A percentile compares a stretch with the other conserved stretches of the same genome.
Conservation (phyloP, 1,140 invertebrate species). For the Eriocheir sinensis region DNA sequence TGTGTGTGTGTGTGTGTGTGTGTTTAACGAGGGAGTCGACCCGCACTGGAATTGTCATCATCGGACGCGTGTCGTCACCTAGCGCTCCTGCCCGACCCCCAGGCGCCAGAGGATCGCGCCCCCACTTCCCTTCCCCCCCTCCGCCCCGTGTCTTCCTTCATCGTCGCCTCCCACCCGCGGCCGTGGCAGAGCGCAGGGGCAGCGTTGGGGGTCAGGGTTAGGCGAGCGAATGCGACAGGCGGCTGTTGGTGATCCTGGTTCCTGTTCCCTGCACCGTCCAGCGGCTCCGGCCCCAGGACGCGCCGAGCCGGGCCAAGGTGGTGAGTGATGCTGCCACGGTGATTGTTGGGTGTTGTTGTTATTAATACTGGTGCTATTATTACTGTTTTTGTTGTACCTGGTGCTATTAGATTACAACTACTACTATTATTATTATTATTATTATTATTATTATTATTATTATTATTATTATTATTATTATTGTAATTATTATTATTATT, state of each 20-base stretch:
- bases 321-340: too few species aligned
- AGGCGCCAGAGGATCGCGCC: not conserved
- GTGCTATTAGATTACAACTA: not conserved
- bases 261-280: not conserved
- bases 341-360: not conserved
- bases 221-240: not conserved
- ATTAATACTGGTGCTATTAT: not conserved
- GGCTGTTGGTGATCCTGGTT: not conserved
- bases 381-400: not conserved
- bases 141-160: not conserved
- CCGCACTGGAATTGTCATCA: conserved; percentile 21
- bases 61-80: conserved; percentile 19
- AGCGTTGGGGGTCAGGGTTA: not conserved
- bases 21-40: not conserved
- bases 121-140: too few species aligned
- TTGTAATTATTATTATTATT: too few species aligned
- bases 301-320: too few species aligned
- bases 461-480: too few species aligned
- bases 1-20: not conserved
- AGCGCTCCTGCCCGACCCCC: not conserved
- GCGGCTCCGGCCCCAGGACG: too few species aligned
- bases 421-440: not conserved
- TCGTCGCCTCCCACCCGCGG: not conserved
- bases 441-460: too few species aligned
- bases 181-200: not conserved